phyloP scores from a whole-genome alignment of 2,888 invertebrate genomes.

The Thalpophila matura region DNA sequence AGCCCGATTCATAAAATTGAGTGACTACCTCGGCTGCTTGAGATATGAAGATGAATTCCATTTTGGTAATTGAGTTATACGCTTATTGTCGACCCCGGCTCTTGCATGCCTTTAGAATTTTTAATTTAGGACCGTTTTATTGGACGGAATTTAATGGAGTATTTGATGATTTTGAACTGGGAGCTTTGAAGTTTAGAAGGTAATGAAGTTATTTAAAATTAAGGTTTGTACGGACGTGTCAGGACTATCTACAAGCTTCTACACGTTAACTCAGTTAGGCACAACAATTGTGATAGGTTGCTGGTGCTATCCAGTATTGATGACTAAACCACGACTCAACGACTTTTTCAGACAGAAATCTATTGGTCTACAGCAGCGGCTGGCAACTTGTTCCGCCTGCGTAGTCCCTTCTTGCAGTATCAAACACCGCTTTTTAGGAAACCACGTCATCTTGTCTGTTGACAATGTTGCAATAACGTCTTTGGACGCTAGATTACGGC shows the following conservation, averaged over 20 bases:
- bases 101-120: constrained; percentile 49
- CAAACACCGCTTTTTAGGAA: too few species aligned
- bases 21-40: constrained; percentile 72
- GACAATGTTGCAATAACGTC: too few species aligned
- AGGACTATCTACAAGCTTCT: rapidly evolving
- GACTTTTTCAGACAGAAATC: too few species aligned
- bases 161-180: constrained; percentile 15
- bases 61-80: constrained; percentile 76
- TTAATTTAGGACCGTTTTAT: constrained; percentile 41
- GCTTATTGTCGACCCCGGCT: constrained; percentile 53
- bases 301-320: too few species aligned
- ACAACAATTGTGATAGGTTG: too few species aligned
- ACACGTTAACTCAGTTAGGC: too few species aligned
- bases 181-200: not conserved
- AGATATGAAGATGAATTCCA: constrained; percentile 81
- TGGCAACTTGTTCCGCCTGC: too few species aligned
- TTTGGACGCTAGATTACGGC: too few species aligned
- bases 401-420: too few species aligned
- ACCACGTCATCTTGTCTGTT: too few species aligned
- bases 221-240: not conserved
- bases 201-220: not conserved
- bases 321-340: too few species aligned
- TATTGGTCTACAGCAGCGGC: too few species aligned
- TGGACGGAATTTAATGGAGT: constrained; percentile 25
- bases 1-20: constrained; percentile 82